Base-by-base conservation (phyloP, 2,888 invertebrate species). In the Romanomermis culicivorax region DNA sequence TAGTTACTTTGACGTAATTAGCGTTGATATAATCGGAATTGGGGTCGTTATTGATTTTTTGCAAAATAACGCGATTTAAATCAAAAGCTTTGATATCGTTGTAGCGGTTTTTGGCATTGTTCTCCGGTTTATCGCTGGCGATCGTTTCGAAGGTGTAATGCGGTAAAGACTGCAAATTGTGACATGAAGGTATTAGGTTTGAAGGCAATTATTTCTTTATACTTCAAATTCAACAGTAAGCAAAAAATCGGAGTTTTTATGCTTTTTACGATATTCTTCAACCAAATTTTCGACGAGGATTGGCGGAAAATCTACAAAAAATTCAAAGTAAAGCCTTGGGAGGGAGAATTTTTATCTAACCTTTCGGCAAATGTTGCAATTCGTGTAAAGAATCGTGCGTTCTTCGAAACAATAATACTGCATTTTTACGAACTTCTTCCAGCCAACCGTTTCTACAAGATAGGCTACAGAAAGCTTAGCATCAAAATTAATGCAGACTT, bases 1-100 rank as follows among this genome's bases (percentile, higher is more conserved):
- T n/a, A n/a, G n/a, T 36, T 49, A 52, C 63, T 51, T 66, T 71
- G 4, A 75, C 70, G 63, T 64, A 72, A 63, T 74, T 75, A 7
- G 73, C 75, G 61, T 74, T 73, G 60, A 75, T 73, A 61, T 75
- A 75, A 59, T 74, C 74, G 7, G 69, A 63, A 24, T 61, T 60
- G 1, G 63, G 61, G 52, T 69, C 68, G 20, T 54, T 62, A 25
- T 61, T 60, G 14, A 59, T 49, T 23, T 11, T 49, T 11, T 67
- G 63, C 55, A 74, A 60, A 48, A 63, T 64, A 2, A 75, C 73
- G 50, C 75, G 61, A 1, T 72, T 69, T 53, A 70, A 69, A 59
- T 75, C 75, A 57, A 66, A 69, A 53, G 74, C 73, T 23, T 71
- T 62, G 2, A 75, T 73, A 63, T 75, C 75, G 42, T 72, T 71